Evolutionary conservation across 2,888 invertebrate genomes (phyloP), one percentile per base, ranked within the genome.

Genomic region (Diaphora mendica): DNA sequence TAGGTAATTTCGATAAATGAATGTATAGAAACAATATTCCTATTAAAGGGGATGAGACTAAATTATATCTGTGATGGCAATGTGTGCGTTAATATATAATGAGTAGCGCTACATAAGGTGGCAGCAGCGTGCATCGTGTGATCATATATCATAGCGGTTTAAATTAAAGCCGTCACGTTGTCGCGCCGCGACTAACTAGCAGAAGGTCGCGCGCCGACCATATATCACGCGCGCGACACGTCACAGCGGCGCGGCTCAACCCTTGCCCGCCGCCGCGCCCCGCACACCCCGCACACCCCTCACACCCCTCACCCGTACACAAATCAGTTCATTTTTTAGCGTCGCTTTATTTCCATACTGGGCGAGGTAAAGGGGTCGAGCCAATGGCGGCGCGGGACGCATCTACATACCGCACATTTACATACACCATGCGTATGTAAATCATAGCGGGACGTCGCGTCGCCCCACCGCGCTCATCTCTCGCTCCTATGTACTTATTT

Each of bases 91-190:
- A 62, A 62, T 62, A 62, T 1, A 62, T 30, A 62, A 62, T 30
- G 17, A 62, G 17, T 15, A 17, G 17, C 17, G 26, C 9, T 59
- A 59, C 59, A 26, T 13, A 26, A 30, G 62, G 7, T 62, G 17
- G 26, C 30, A 8, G 30, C 2, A 30, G 62, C 62, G 62, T 8
- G 62, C 62, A 11, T 8, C 30, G 30, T 30, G 15, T 23, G 68
- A 23, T 76, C 75, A 90, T 94, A 88, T 88, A 93, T 94, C 94
- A 93, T 87, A 77, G 84, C 84, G 83, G 81, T 90, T 90, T 92
- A 91, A 93, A 90, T 93, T 90, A 91, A 91, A 91, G 86, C 89
- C 92, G 92, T 90, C 89, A 87, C 87, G 87, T 85, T 84, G 88
- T 88, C 89, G 87, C 90, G 89, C 85, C 88, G 85, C 88, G 89